These are phyloP conservation scores for Arctia plantaginis DNA, from an alignment of 2,888 invertebrate species.

Conservation along the genomic window DNA sequence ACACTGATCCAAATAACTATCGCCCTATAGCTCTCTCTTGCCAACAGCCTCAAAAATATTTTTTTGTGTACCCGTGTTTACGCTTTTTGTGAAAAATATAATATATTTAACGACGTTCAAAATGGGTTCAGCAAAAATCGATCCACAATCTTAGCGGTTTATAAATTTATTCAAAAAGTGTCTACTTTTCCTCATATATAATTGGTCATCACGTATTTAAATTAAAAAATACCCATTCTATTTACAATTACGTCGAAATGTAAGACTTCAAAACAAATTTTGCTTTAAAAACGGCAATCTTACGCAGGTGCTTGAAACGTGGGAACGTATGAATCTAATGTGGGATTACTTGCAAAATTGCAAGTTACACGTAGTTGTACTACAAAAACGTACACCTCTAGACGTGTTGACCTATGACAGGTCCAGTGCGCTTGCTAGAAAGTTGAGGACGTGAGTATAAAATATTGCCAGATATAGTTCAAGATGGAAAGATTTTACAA, in stretches of 20 bases:
- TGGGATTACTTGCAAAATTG: conserved; percentile 67
- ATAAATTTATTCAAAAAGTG: too few relatives aligned
- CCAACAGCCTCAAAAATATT: too few relatives aligned
- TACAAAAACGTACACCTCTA: conserved; percentile 49
- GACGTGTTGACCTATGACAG: conserved; percentile 50
- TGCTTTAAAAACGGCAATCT: conserved; percentile 22
- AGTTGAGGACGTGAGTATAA: conserved; percentile 42
- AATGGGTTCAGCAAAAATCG: too few relatives aligned
- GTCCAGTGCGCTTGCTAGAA: conserved; percentile 47
- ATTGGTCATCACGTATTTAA: too few relatives aligned
- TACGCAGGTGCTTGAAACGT: conserved; percentile 34
- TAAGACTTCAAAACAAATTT: conserved; percentile 9
- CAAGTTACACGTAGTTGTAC: conserved; percentile 46
- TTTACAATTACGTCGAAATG: conserved; percentile 14
- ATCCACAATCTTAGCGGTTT: too few relatives aligned
- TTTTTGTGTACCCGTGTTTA: too few relatives aligned
- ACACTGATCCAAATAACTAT: too few relatives aligned
- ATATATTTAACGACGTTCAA: too few relatives aligned
- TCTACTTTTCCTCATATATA: too few relatives aligned
- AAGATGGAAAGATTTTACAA: background rate
- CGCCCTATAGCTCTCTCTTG: too few relatives aligned
- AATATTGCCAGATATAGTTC: conserved; percentile 43
- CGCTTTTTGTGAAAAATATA: too few relatives aligned
- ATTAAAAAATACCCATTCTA: conserved; percentile 19
- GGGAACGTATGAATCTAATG: conserved; percentile 44